phyloP scores from a whole-genome alignment of 2,113 vertebrate genomes.

The Plecotus auritus region DNA sequence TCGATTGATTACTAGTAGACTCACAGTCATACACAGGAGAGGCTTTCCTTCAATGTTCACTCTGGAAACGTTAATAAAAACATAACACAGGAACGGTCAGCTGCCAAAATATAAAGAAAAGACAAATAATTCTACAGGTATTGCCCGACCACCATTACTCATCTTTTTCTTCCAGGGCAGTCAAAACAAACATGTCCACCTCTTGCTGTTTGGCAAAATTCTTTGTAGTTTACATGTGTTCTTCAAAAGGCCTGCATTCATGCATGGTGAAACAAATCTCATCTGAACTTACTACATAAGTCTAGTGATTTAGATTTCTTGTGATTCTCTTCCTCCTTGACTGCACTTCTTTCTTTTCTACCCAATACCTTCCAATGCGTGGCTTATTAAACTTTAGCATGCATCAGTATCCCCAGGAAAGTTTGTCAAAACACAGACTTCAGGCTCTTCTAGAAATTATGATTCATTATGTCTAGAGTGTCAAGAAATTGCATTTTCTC shows the following conservation, averaged over 20 bases:
- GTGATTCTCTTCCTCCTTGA: not conserved
- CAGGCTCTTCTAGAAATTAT: not conserved
- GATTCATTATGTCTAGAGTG: not conserved
- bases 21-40: conserved; percentile 3
- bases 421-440: not conserved
- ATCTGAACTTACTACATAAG: not conserved
- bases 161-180: conserved; percentile 16
- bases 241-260: not conserved
- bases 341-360: not conserved
- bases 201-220: conserved; percentile 2
- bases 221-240: not conserved
- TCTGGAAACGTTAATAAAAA: conserved; percentile 53
- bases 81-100: conserved; percentile 4
- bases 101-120: conserved; percentile 41
- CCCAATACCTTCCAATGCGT: not conserved
- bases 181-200: not conserved
- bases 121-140: not conserved
- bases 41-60: conserved; percentile 41
- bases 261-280: not conserved
- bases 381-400: not conserved
- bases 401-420: not conserved
- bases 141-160: conserved; percentile 32
- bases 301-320: not conserved
- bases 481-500: not conserved
- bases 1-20: conserved; percentile 35